Conservation (phyloP, 2,888 invertebrate genomes). For the Eurois occulta region DNA sequence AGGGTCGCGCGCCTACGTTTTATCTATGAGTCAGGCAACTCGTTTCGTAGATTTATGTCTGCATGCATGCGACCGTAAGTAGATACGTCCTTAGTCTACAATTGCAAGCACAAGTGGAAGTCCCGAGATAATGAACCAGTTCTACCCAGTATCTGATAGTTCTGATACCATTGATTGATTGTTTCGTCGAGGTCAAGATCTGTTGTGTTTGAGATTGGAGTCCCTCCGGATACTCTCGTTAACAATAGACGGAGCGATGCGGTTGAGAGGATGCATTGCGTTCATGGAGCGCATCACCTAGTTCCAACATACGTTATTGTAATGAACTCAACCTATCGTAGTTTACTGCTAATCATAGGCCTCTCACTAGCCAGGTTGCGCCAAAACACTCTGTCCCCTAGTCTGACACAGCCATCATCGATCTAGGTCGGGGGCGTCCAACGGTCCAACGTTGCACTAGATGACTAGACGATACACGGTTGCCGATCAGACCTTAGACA, state of each 20-base stretch:
- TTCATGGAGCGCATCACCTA: constrained; percentile 27
- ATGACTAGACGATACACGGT: neutral
- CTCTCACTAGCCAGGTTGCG: neutral
- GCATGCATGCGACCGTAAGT: neutral
- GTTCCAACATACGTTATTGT: neutral
- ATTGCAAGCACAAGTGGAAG: neutral
- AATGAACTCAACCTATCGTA: neutral
- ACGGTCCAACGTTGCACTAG: neutral
- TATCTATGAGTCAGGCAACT: neutral
- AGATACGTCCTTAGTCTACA: neutral
- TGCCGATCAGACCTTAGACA: neutral
- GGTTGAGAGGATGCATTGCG: constrained; percentile 38
- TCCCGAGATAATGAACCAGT: neutral
- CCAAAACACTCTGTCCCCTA: neutral
- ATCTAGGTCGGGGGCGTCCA: neutral
- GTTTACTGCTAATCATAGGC: neutral
- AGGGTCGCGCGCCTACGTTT: neutral
- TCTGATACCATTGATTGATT: constrained; percentile 17
- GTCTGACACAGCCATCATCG: neutral
- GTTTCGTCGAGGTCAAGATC: constrained; percentile 44
- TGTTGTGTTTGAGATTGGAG: constrained; percentile 23
- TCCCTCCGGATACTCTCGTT: constrained; percentile 44
- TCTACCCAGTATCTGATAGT: neutral
- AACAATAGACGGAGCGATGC: constrained; percentile 46
- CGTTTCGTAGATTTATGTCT: neutral